A percentile compares a stretch with the other conserved stretches of the same genome.
Conservation (phyloP, 1,140 invertebrate genomes). For the Caenorhabditis remanei region DNA sequence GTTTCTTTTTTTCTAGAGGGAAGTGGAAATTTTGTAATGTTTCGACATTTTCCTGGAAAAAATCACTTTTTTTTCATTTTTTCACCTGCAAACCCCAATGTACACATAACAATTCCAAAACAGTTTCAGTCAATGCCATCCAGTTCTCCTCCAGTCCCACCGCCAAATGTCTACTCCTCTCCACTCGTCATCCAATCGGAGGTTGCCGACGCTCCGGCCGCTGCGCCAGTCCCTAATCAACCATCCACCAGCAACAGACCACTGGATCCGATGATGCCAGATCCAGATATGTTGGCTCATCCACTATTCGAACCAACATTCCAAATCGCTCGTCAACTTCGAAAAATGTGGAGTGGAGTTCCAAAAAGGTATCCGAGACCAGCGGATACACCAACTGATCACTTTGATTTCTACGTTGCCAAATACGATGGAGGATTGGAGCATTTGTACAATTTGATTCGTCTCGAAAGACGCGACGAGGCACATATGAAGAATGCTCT, state of each 20-base stretch:
- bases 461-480: not conserved
- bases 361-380: not conserved
- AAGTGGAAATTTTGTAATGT: too few relatives aligned
- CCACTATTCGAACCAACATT: conserved; percentile 19
- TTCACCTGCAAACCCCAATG: too few relatives aligned
- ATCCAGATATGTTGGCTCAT: not conserved
- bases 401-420: conserved; percentile 24
- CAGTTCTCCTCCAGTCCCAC: too few relatives aligned
- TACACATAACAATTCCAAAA: too few relatives aligned
- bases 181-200: not conserved
- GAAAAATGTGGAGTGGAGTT: not conserved
- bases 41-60: too few relatives aligned
- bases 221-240: not conserved
- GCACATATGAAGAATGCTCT: conserved; percentile 1
- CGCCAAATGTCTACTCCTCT: not conserved
- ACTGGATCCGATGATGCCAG: not conserved
- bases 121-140: too few relatives aligned
- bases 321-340: not conserved
- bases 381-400: not conserved
- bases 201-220: too few relatives aligned
- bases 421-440: not conserved
- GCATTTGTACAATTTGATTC: not conserved
- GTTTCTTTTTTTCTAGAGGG: too few relatives aligned
- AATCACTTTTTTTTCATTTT: too few relatives aligned
- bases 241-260: not conserved